Evolutionary conservation across 2,113 vertebrate species (phyloP).

Genomic region (Panthera leo): DNA sequence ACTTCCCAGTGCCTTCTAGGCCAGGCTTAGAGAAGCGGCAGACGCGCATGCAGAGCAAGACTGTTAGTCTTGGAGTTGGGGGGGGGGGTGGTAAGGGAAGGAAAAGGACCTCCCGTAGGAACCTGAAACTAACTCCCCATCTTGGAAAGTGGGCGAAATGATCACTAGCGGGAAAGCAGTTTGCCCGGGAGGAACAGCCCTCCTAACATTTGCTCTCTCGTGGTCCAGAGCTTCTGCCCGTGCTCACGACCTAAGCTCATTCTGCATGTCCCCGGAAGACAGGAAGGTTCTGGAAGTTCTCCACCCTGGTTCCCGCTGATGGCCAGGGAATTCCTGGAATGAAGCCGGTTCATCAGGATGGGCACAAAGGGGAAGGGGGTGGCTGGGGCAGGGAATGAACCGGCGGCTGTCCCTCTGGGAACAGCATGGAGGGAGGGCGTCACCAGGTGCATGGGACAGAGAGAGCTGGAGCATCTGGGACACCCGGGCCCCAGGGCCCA

Average conservation of each 20-base stretch:
- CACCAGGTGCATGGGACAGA: neutral
- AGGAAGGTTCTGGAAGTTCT: neutral
- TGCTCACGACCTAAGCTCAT: neutral
- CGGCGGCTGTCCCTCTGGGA: neutral
- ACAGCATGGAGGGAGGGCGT: neutral
- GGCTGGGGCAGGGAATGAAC: neutral
- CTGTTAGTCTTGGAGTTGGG: neutral
- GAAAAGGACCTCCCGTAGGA: neutral
- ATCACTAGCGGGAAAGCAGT: neutral
- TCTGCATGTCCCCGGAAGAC: neutral
- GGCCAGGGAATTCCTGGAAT: neutral
- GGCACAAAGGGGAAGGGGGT: neutral
- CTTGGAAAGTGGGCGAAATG: neutral
- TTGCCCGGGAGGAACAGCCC: neutral
- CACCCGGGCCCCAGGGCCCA: neutral
- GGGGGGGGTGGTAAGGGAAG: neutral
- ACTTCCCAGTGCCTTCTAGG: neutral
- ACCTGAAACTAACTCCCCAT: neutral
- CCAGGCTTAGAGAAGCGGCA: neutral
- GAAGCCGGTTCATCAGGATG: neutral
- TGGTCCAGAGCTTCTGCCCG: neutral
- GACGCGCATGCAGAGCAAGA: neutral
- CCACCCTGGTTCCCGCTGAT: neutral
- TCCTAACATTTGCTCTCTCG: neutral
- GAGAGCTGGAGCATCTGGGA: neutral